Percentiles rank a stretch among this genome's conserved stretches.
Evolutionary conservation across 2,113 vertebrate species (phyloP).

Genomic region (Ammodytes dubius): DNA sequence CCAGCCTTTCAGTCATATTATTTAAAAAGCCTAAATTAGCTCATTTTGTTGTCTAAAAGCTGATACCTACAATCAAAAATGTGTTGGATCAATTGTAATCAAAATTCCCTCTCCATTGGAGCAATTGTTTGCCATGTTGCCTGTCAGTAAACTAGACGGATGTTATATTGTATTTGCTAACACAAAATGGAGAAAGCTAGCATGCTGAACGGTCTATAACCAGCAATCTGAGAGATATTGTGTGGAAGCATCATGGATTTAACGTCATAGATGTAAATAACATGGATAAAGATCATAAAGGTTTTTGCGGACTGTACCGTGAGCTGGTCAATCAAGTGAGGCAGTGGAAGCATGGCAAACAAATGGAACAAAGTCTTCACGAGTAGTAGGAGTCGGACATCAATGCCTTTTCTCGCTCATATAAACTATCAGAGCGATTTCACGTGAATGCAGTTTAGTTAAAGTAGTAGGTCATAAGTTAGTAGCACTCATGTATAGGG

Average conservation of each 20-base stretch:
- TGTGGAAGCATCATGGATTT: not conserved
- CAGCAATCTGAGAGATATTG: not conserved
- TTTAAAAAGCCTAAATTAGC: not conserved
- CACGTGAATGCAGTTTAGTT: not conserved
- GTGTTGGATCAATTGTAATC: not conserved
- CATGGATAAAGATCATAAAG: not conserved
- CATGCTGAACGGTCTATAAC: not conserved
- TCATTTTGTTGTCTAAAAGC: not conserved
- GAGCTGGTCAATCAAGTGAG: not conserved
- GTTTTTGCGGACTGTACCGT: not conserved
- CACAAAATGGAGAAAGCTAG: not conserved
- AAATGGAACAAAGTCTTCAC: not conserved
- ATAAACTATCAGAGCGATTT: not conserved
- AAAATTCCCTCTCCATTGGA: not conserved
- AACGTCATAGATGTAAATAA: not conserved
- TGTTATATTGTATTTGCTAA: not conserved
- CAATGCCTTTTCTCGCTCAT: not conserved
- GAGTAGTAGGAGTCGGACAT: not conserved
- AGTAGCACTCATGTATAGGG: not conserved
- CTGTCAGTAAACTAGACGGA: not conserved
- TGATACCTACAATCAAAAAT: not conserved
- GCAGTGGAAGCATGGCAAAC: not conserved
- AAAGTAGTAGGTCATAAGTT: not conserved
- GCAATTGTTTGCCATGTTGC: not conserved
- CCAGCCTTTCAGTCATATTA: not conserved